Conservation (phyloP, 1,140 invertebrate species). For the Magallana angulata region DNA sequence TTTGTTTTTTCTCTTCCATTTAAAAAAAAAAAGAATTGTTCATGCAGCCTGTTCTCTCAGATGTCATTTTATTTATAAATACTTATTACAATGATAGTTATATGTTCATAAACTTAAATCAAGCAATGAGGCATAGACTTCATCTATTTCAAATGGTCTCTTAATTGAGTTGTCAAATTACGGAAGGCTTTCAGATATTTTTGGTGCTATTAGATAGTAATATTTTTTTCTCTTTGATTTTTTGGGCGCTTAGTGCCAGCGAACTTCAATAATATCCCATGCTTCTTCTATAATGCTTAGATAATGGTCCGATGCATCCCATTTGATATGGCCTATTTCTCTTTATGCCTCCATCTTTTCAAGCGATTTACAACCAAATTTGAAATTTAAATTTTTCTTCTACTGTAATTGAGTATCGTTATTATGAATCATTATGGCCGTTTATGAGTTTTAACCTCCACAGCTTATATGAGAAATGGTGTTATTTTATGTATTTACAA, state of each 20-base stretch:
- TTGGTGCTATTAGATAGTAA: constrained; percentile 7
- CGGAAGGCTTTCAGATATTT: neutral
- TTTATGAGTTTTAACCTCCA: constrained; percentile 13
- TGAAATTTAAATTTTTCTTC: constrained; percentile 17
- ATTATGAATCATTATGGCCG: constrained; percentile 20
- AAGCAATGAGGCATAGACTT: constrained; percentile 10
- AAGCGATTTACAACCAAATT: constrained; percentile 2
- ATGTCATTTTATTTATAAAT: too few species aligned
- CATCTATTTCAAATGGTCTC: constrained; percentile 8
- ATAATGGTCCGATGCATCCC: constrained; percentile 24
- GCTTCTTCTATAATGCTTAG: neutral
- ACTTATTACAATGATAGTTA: too few species aligned
- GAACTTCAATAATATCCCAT: neutral
- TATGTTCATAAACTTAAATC: neutral
- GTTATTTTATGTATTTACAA: neutral
- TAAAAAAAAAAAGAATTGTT: too few species aligned
- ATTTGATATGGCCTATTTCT: constrained; percentile 25
- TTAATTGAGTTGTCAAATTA: constrained; percentile 35
- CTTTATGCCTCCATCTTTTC: neutral
- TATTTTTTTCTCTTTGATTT: constrained; percentile 10
- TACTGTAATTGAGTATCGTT: constrained; percentile 10
- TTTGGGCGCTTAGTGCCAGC: neutral
- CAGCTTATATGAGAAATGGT: neutral
- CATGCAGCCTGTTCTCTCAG: too few species aligned
- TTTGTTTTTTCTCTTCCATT: too few species aligned